Evolutionary conservation across 2,888 invertebrate genomes (phyloP).

Genomic region (Idaea biselata): DNA sequence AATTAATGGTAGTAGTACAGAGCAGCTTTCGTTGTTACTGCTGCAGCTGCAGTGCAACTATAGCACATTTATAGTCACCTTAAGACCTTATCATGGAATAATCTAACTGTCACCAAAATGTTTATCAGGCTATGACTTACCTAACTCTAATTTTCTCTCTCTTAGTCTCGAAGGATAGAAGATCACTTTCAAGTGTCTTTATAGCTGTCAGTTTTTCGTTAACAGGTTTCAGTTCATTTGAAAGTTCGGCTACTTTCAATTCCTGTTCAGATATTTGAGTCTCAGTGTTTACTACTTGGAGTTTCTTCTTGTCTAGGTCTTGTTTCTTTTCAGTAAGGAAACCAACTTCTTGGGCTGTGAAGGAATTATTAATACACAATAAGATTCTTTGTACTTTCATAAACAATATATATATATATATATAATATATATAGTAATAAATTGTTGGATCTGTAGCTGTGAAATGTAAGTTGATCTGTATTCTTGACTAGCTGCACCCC

Average conservation of each 20-base stretch:
- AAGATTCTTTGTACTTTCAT: background rate
- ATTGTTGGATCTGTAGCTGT: too few species aligned
- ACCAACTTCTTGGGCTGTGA: conserved; percentile 73
- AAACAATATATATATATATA: too few species aligned
- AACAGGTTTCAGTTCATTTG: conserved; percentile 79
- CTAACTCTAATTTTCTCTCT: conserved; percentile 80
- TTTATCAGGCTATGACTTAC: conserved; percentile 45
- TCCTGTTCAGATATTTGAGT: conserved; percentile 82
- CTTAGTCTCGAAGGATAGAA: conserved; percentile 75
- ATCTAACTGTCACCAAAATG: too few species aligned
- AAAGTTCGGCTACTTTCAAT: conserved; percentile 78
- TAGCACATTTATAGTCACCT: too few species aligned
- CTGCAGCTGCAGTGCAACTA: too few species aligned
- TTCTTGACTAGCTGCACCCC: too few species aligned
- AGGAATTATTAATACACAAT: conserved; percentile 7
- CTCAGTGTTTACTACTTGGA: conserved; percentile 79
- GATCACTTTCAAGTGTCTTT: conserved; percentile 72
- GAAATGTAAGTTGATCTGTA: too few species aligned
- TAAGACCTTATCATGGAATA: too few species aligned
- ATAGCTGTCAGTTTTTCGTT: conserved; percentile 77
- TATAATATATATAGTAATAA: too few species aligned
- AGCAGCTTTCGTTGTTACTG: too few species aligned
- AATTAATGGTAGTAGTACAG: too few species aligned
- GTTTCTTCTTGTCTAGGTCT: conserved; percentile 81
- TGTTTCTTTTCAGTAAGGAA: conserved; percentile 79